phyloP scores from a whole-genome alignment of 2,888 invertebrate genomes.

The Plebejus melissa region DNA sequence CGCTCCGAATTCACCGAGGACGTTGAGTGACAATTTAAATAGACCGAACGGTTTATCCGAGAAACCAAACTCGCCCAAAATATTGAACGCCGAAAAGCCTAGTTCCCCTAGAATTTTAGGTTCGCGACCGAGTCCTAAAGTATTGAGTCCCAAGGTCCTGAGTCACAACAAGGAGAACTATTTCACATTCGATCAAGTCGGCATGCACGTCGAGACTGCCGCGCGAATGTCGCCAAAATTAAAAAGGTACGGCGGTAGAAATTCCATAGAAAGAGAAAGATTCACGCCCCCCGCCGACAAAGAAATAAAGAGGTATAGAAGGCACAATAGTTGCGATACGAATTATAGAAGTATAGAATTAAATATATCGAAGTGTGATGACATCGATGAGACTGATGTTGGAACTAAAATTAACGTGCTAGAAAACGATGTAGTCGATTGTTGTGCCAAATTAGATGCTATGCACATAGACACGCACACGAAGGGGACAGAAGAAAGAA shows the following conservation, averaged over 20 bases:
- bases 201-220: conserved; percentile 46
- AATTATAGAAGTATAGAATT: conserved; percentile 64
- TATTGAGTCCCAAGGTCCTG: conserved; percentile 57
- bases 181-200: conserved; percentile 63
- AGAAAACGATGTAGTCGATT: conserved; percentile 63
- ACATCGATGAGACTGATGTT: conserved; percentile 49
- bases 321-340: conserved; percentile 71
- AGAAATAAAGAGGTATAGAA: conserved; percentile 60
- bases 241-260: conserved; percentile 63
- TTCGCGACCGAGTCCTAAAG: conserved; percentile 65
- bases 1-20: conserved; percentile 63
- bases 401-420: conserved; percentile 38
- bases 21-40: conserved; percentile 58
- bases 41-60: conserved; percentile 58
- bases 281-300: conserved; percentile 69
- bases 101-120: conserved; percentile 47
- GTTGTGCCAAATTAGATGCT: conserved; percentile 61
- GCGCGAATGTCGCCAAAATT: conserved; percentile 55
- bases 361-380: conserved; percentile 54
- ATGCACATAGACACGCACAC: conserved; percentile 52
- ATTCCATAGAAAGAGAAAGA: conserved; percentile 65
- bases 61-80: conserved; percentile 59
- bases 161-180: conserved; percentile 71
- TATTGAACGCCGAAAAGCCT: conserved; percentile 32
- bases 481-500: conserved; percentile 48